Evolutionary conservation across 2,888 invertebrate genomes (phyloP).

Genomic region (Euplagia quadripunctaria): DNA sequence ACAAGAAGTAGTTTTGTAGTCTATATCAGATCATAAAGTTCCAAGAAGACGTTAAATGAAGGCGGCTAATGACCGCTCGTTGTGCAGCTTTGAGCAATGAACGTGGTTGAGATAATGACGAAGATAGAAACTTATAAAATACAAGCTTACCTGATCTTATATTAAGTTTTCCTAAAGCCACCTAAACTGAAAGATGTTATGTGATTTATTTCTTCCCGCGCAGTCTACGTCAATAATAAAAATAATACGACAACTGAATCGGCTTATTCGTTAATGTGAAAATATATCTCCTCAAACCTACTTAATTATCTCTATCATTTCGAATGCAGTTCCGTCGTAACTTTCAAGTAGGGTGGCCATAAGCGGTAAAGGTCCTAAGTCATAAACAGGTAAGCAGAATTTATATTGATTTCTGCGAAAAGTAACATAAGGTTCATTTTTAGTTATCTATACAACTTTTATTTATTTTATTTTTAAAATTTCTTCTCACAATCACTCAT

Average conservation of each 20-base stretch:
- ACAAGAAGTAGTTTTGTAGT: neutral
- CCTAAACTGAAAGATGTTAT: neutral
- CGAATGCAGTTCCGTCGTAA: constrained; percentile 35
- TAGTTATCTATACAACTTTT: no score
- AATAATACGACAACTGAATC: constrained; percentile 36
- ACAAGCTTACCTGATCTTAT: no score
- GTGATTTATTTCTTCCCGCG: neutral
- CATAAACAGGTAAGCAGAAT: neutral
- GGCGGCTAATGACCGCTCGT: neutral
- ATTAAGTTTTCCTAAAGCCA: no score
- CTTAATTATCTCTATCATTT: constrained; percentile 32
- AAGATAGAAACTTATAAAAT: neutral
- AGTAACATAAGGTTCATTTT: no score
- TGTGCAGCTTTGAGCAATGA: neutral
- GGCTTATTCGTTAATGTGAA: constrained; percentile 23
- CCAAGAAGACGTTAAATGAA: neutral
- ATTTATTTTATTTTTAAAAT: no score
- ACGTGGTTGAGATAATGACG: neutral
- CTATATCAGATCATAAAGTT: neutral
- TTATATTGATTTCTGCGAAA: no score
- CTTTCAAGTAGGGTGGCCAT: constrained; percentile 13
- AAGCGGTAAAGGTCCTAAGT: neutral
- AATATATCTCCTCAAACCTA: constrained; percentile 27
- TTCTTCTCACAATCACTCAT: no score
- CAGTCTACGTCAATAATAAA: constrained; percentile 32